phyloP scores from a whole-genome alignment of 1,140 invertebrate genomes.

The Drosophila ambigua region DNA sequence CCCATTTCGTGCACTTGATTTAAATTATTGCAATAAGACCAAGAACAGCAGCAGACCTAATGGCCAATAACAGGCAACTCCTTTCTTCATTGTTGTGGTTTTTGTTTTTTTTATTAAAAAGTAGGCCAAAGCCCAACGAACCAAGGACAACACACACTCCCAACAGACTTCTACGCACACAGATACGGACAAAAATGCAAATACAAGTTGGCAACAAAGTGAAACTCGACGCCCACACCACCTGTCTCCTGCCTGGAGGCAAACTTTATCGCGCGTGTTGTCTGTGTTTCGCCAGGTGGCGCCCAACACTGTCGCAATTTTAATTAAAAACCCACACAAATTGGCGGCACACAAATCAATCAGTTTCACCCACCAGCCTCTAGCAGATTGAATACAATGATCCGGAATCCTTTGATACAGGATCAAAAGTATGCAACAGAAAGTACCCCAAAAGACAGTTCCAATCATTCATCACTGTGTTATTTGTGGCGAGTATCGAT shows the following conservation, averaged over 20 bases:
- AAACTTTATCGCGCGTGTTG: conserved; percentile 24
- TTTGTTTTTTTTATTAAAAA: conserved; percentile 37
- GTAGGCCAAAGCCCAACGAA: conserved; percentile 51
- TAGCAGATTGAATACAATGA: conserved; percentile 28
- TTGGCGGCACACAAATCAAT: conserved; percentile 52
- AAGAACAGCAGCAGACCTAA: conserved; percentile 28
- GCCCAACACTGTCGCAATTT: conserved; percentile 43
- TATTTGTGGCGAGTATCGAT: conserved; percentile 2
- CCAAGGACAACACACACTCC: conserved; percentile 46
- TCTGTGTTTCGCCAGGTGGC: neutral
- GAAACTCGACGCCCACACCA: neutral
- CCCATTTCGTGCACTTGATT: conserved; percentile 28
- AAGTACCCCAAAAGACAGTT: neutral
- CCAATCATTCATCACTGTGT: neutral
- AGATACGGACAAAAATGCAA: neutral
- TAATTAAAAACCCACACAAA: conserved; percentile 48
- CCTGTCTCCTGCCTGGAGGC: conserved; percentile 10
- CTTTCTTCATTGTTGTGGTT: conserved; percentile 39
- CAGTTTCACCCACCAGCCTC: neutral
- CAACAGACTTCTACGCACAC: neutral
- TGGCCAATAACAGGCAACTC: conserved; percentile 52
- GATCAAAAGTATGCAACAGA: too few species aligned
- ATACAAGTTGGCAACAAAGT: conserved; percentile 30
- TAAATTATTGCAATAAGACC: conserved; percentile 31
- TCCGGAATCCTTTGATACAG: neutral